These are phyloP conservation scores for Mesocricetus auratus DNA, from an alignment of 2,113 vertebrate genomes.

Conservation along the genomic window DNA sequence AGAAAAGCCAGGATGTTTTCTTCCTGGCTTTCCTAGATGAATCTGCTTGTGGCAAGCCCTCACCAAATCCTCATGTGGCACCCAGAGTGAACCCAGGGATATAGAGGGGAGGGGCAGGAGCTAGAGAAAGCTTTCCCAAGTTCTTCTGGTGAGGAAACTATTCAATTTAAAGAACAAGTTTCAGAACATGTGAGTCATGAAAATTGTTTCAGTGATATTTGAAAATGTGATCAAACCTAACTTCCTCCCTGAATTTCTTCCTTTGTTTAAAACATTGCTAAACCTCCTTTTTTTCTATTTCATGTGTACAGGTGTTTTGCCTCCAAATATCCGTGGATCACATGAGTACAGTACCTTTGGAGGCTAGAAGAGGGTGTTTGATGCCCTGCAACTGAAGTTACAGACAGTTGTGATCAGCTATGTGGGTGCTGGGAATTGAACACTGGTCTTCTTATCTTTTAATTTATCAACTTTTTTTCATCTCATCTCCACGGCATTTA, in stretches of 20 bases:
- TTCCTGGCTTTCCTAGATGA: neutral
- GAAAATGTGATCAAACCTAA: slow-evolving; percentile 23
- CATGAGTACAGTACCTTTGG: neutral
- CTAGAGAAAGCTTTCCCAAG: neutral
- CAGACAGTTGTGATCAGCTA: no score
- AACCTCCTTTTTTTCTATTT: neutral
- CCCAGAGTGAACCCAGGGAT: neutral
- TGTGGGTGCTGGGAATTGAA: no score
- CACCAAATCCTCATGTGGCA: neutral
- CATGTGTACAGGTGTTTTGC: neutral
- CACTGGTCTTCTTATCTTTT: neutral
- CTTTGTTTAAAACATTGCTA: neutral
- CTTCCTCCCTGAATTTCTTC: slow-evolving; percentile 18
- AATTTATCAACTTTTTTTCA: neutral
- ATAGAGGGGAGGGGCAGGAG: neutral
- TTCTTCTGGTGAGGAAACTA: neutral
- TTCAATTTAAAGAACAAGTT: slow-evolving; percentile 16
- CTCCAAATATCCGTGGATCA: neutral
- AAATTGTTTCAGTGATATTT: neutral
- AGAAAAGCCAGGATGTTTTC: neutral
- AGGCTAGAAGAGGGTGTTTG: neutral
- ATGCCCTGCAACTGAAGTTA: no score
- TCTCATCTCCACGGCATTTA: slow-evolving; percentile 16
- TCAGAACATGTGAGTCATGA: neutral
- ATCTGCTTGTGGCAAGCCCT: no score